These are phyloP conservation scores for Xenops minutus DNA, from an alignment of 2,797 vertebrate species.

Conservation along the genomic window DNA sequence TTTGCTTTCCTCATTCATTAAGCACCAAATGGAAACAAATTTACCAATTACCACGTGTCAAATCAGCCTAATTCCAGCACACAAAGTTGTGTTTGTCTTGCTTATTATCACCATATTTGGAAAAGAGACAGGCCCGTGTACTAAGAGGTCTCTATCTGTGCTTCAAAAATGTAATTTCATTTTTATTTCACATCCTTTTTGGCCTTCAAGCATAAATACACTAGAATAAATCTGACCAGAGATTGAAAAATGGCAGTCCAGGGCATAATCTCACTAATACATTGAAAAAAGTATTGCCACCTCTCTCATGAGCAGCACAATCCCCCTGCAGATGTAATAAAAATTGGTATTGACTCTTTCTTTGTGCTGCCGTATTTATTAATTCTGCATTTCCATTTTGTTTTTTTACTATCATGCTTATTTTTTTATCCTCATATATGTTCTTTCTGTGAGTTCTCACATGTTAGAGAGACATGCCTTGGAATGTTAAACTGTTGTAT, in stretches of 20 bases:
- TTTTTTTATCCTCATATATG: not conserved
- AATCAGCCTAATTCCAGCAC: not conserved
- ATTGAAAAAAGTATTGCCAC: not conserved
- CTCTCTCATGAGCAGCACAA: rapidly evolving
- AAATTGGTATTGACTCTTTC: not conserved
- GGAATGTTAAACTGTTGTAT: not conserved
- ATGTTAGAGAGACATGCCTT: not conserved
- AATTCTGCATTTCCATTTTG: not conserved
- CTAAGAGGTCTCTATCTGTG: not conserved
- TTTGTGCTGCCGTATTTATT: not conserved
- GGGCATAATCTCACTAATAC: not conserved
- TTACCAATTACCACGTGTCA: not conserved
- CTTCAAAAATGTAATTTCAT: not conserved
- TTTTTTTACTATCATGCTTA: not conserved
- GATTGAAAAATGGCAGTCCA: not conserved
- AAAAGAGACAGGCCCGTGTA: not conserved
- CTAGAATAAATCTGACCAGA: not conserved
- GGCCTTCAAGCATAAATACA: not conserved
- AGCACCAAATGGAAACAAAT: slow-evolving; percentile 28
- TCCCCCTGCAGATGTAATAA: not conserved
- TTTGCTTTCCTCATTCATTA: slow-evolving; percentile 48
- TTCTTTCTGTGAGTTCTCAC: not conserved
- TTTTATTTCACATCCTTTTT: not conserved
- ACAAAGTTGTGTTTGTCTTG: not conserved
- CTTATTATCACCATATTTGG: not conserved